phyloP scores from a whole-genome alignment of 2,113 vertebrate genomes.

The Malaclemys terrapin region DNA sequence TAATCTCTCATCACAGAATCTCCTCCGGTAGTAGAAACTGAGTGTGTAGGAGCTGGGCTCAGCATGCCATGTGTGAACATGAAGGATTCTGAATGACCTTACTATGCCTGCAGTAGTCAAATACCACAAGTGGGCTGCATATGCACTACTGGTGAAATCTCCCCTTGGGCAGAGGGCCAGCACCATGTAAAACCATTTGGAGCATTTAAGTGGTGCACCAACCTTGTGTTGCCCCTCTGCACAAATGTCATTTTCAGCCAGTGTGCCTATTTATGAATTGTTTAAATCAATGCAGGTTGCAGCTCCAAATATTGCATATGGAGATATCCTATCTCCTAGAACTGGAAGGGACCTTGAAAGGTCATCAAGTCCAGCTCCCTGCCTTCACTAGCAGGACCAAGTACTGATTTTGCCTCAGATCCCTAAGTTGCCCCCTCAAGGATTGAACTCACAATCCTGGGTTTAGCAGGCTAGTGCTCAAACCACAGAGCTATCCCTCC shows the following conservation, averaged over 20 bases:
- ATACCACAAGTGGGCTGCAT: neutral
- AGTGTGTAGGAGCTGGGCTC: neutral
- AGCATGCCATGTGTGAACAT: neutral
- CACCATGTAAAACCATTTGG: neutral
- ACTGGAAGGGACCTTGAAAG: too few relatives aligned
- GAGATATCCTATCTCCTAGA: too few relatives aligned
- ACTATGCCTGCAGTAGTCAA: neutral
- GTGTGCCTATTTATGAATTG: neutral
- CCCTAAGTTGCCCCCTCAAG: too few relatives aligned
- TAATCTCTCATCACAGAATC: rapidly evolving
- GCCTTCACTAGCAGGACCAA: too few relatives aligned
- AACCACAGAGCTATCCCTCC: too few relatives aligned
- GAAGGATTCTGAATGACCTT: neutral
- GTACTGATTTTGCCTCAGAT: too few relatives aligned
- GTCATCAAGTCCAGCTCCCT: too few relatives aligned
- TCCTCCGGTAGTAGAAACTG: neutral
- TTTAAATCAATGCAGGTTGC: conserved; percentile 20
- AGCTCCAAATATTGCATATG: neutral
- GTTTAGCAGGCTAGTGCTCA: too few relatives aligned
- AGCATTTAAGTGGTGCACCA: neutral
- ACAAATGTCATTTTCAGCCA: conserved; percentile 28
- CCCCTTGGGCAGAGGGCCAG: neutral
- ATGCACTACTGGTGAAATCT: neutral
- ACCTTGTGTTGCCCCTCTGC: neutral
- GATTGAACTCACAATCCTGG: too few relatives aligned